Conservation (phyloP, 2,113 vertebrate genomes). For the Ellobius talpinus region DNA sequence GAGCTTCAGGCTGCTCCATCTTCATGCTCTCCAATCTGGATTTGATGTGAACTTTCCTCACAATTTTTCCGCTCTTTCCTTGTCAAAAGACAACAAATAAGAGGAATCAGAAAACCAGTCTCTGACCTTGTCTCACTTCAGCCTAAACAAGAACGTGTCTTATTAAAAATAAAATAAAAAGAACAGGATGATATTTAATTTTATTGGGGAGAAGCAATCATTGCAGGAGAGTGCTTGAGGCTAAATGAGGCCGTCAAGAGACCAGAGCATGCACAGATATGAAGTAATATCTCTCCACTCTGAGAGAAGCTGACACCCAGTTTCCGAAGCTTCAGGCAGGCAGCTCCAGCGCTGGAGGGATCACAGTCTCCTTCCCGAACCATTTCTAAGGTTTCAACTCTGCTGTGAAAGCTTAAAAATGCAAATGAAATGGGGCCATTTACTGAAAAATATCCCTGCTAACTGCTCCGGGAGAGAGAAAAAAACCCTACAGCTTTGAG, state of each 20-base stretch:
- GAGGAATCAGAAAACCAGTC: slow-evolving; percentile 26
- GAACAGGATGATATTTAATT: slow-evolving; percentile 83
- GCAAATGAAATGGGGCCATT: slow-evolving; percentile 83
- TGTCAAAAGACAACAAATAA: slow-evolving; percentile 55
- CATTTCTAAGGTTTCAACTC: slow-evolving; percentile 76
- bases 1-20: neutral
- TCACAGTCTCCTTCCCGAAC: slow-evolving; percentile 82
- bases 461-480: slow-evolving; percentile 73
- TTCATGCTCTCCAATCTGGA: neutral
- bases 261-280: slow-evolving; percentile 82
- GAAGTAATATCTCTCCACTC: slow-evolving; percentile 86
- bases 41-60: neutral
- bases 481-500: slow-evolving; percentile 66
- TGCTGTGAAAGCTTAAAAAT: slow-evolving; percentile 82
- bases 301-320: slow-evolving; percentile 83
- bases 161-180: slow-evolving; percentile 74
- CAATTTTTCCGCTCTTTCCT: slow-evolving; percentile 38
- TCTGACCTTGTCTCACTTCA: slow-evolving; percentile 55
- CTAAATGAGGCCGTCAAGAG: slow-evolving; percentile 80
- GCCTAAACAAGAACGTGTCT: slow-evolving; percentile 78
- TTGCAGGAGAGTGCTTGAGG: slow-evolving; percentile 83
- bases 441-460: slow-evolving; percentile 79
- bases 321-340: slow-evolving; percentile 83
- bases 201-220: slow-evolving; percentile 84
- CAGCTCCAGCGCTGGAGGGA: slow-evolving; percentile 82